Evolutionary conservation across 2,113 vertebrate genomes (phyloP).

Genomic region (Seriola dumerili): DNA sequence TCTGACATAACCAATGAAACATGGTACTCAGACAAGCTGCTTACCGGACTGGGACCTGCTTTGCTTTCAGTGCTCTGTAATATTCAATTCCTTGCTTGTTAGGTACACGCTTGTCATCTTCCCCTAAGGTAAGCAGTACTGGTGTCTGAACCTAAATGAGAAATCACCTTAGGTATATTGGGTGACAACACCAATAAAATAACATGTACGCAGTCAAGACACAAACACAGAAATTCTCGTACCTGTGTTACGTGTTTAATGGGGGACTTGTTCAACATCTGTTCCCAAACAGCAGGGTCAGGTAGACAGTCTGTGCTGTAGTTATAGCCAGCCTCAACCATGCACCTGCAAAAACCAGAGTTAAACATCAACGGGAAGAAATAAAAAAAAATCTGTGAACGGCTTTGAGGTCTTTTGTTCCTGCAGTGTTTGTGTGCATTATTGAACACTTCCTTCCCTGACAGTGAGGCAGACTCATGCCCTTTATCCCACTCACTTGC

Average conservation of each 20-base stretch:
- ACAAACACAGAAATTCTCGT: background rate
- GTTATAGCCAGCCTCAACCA: slow-evolving; percentile 87
- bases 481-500: slow-evolving; percentile 2
- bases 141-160: slow-evolving; percentile 89
- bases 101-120: slow-evolving; percentile 92
- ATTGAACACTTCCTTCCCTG: slow-evolving; percentile 17
- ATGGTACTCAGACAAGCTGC: slow-evolving; percentile 43
- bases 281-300: slow-evolving; percentile 84
- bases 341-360: slow-evolving; percentile 85
- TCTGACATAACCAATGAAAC: background rate
- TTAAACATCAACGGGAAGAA: slow-evolving; percentile 5
- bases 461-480: background rate
- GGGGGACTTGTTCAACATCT: slow-evolving; percentile 93
- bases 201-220: background rate
- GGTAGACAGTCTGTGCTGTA: slow-evolving; percentile 83
- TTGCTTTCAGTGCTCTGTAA: slow-evolving; percentile 91
- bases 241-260: slow-evolving; percentile 88
- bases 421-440: slow-evolving; percentile 27
- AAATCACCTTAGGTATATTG: background rate
- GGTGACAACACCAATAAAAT: background rate
- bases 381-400: background rate
- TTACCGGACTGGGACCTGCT: slow-evolving; percentile 89
- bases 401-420: slow-evolving; percentile 14
- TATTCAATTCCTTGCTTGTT: slow-evolving; percentile 94
- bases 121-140: slow-evolving; percentile 91